phyloP scores from a whole-genome alignment of 2,113 vertebrate genomes.

The Sorex fumeus region DNA sequence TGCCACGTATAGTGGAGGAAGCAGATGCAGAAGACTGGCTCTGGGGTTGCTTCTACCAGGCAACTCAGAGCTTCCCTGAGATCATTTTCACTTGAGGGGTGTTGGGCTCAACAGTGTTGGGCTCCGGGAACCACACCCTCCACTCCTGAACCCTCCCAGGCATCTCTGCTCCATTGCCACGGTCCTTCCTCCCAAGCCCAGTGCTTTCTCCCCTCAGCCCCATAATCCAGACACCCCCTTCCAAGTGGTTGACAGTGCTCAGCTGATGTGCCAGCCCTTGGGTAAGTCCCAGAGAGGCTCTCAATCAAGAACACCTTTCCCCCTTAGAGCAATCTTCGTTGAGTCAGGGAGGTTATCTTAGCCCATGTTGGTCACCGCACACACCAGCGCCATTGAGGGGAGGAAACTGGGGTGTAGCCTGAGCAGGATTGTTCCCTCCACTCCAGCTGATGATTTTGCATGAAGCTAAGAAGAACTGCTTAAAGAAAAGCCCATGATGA shows the following conservation, averaged over 20 bases:
- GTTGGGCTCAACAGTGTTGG: rapidly evolving
- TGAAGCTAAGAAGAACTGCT: not conserved
- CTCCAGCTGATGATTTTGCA: not conserved
- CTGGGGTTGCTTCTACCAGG: not conserved
- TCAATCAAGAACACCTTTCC: not conserved
- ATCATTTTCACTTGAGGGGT: not conserved
- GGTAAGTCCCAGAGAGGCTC: not conserved
- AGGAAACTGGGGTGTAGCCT: not conserved
- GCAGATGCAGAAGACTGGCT: too few relatives aligned
- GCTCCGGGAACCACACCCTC: not conserved
- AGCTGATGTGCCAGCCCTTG: not conserved
- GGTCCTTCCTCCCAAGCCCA: not conserved
- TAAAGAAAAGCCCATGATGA: not conserved
- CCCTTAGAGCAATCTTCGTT: not conserved
- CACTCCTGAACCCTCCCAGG: not conserved
- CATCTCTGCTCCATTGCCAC: not conserved
- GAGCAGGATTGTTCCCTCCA: not conserved
- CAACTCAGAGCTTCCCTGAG: not conserved
- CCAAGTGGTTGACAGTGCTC: not conserved
- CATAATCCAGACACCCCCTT: not conserved
- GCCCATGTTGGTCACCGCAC: too few relatives aligned
- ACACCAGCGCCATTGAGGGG: not conserved
- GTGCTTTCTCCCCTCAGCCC: not conserved
- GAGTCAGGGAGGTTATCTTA: too few relatives aligned
- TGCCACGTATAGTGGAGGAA: too few relatives aligned